Base-by-base conservation (phyloP, 2,888 invertebrate genomes). In the Ormia ochracea region DNA sequence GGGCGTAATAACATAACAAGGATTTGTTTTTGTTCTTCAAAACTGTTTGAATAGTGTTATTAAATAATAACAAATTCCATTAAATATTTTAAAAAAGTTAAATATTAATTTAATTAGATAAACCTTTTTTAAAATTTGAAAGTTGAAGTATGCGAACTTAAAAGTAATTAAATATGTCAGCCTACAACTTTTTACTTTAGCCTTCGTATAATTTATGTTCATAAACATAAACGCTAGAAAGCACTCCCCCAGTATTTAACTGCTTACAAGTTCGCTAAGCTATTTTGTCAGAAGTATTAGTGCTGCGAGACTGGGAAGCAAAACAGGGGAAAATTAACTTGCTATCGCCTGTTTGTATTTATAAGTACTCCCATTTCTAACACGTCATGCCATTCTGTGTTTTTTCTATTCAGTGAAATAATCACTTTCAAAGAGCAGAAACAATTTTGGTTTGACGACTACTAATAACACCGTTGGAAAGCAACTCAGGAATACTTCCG, bases 251-350 rank as follows among this genome's bases (percentile, higher is more conserved):
- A n/a, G 10, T n/a, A 17, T 12, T 26, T 23, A 61, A 26, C 19
- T 59, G 58, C 66, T 70, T 12, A 41, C 38, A 61, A 61, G 38
- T 43, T 23, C 61, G 41, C 48, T 65, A 54, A 61, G 76, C 76
- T 72, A 21, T 36, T 63, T 72, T 48, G 45, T 66, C 31, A 65
- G 45, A 26, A 36, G 65, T 36, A 19, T 70, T 59, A 45, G 26
- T 21, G 14, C 48, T 14, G 19, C 41, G 65, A 33, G 31, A 26
- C 14, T 26, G 23, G 12, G 31, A 12, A 31, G 21, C 14, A 50
- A 59, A 58, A 68, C 19, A 6, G 38, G 41, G 19, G 70, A 85
- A 87, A 87, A 88, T 88, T 87, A 88, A 87, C 86, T 87, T 86
- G 84, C 84, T 84, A 86, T 85, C 85, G 84, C 82, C 76, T 43